Percentiles rank a stretch among this genome's conserved stretches.
Conservation (phyloP, 1,140 invertebrate species). For the Brachionus calyciflorus region DNA sequence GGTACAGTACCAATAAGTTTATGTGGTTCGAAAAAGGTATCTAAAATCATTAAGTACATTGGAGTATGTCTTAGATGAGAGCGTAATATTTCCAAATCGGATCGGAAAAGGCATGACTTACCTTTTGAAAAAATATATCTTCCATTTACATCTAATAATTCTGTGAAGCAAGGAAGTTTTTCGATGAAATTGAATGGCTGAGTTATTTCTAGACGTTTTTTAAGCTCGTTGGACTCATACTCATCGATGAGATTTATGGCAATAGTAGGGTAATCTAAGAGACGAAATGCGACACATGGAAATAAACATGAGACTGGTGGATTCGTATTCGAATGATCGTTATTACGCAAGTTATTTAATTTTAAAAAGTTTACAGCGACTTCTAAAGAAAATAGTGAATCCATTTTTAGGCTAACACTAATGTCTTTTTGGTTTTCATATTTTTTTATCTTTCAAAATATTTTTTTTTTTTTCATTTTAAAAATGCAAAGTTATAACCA, state of each 20-base stretch:
- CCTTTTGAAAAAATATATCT: slow-evolving; percentile 35
- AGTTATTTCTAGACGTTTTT: slow-evolving; percentile 1
- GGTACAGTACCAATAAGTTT: slow-evolving; percentile 19
- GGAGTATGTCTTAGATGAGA: slow-evolving; percentile 8
- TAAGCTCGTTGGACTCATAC: slow-evolving; percentile 17
- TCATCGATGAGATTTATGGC: slow-evolving; percentile 37
- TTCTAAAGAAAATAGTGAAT: slow-evolving; percentile 29
- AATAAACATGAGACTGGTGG: slow-evolving; percentile 19
- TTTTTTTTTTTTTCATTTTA: too few species aligned
- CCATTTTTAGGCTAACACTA: slow-evolving; percentile 14
- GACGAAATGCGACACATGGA: slow-evolving; percentile 18
- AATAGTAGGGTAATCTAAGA: slow-evolving; percentile 29
- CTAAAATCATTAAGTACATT: slow-evolving; percentile 37
- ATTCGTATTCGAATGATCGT: slow-evolving; percentile 24
- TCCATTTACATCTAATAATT: slow-evolving; percentile 21
- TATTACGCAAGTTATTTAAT: background rate
- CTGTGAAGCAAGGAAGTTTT: slow-evolving; percentile 32
- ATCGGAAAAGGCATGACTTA: slow-evolving; percentile 1
- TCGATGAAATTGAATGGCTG: slow-evolving; percentile 5
- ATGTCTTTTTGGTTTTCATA: too few species aligned
- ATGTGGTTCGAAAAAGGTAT: slow-evolving; percentile 40
- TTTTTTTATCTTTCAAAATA: too few species aligned
- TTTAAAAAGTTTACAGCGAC: slow-evolving; percentile 28
- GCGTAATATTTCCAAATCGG: slow-evolving; percentile 8
- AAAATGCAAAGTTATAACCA: too few species aligned